phyloP scores from a whole-genome alignment of 2,797 vertebrate genomes.

The Typhlichthys subterraneus region DNA sequence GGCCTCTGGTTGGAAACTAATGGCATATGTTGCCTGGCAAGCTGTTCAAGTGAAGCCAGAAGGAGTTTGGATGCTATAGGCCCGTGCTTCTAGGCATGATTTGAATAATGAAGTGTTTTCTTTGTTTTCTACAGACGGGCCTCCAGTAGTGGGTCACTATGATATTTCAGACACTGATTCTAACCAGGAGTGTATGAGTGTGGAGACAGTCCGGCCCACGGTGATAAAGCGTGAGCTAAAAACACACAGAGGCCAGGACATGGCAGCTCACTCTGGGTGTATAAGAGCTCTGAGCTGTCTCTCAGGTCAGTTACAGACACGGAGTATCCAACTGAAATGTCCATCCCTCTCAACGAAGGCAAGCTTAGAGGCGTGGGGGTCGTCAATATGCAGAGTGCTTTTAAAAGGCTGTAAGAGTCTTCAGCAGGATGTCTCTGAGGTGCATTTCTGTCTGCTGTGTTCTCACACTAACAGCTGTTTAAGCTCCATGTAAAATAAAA shows the following conservation, averaged over 20 bases:
- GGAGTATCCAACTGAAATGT: conserved; percentile 59
- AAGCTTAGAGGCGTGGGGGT: conserved; percentile 45
- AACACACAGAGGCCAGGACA: conserved; percentile 85
- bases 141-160: conserved; percentile 92
- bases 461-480: conserved; percentile 28
- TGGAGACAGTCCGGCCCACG: conserved; percentile 87
- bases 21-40: conserved; percentile 1
- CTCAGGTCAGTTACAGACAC: conserved; percentile 86
- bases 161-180: conserved; percentile 98
- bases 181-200: conserved; percentile 91
- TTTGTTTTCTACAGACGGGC: conserved; percentile 91
- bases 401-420: conserved; percentile 5
- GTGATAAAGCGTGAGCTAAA: conserved; percentile 92
- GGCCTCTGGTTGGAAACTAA: background rate
- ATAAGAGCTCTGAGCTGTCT: conserved; percentile 82
- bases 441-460: conserved; percentile 14
- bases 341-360: conserved; percentile 51
- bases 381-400: conserved; percentile 29
- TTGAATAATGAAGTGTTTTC: conserved; percentile 78
- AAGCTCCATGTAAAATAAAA: conserved; percentile 28
- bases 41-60: conserved; percentile 12
- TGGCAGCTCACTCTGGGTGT: conserved; percentile 83
- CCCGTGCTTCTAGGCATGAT: conserved; percentile 44
- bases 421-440: conserved; percentile 42
- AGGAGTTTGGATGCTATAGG: conserved; percentile 16